Evolutionary conservation across 2,113 vertebrate genomes (phyloP).

Genomic region (Egretta garzetta): DNA sequence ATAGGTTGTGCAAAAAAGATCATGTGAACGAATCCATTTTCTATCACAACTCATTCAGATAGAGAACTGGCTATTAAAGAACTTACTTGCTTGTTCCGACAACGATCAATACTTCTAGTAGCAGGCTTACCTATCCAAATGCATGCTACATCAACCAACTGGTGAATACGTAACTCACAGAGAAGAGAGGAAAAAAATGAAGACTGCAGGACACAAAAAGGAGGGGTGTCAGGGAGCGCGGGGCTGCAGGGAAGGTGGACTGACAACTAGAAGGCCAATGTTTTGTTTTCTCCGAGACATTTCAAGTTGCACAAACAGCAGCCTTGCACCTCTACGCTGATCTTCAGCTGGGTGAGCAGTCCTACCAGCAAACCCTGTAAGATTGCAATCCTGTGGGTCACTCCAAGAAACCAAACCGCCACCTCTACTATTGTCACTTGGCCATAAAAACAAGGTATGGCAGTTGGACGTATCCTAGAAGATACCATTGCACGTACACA

Average conservation of each 20-base stretch:
- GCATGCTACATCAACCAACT: background rate
- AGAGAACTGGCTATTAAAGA: background rate
- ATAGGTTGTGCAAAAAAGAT: background rate
- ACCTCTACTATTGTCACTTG: background rate
- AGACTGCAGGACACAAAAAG: background rate
- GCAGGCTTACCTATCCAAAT: background rate
- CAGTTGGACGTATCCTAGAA: background rate
- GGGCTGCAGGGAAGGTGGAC: background rate
- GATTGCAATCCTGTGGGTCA: background rate
- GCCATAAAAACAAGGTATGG: background rate
- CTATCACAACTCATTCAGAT: background rate
- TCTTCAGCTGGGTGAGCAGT: background rate
- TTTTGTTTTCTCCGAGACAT: background rate
- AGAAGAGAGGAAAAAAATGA: background rate
- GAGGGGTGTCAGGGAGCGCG: background rate
- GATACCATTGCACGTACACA: background rate
- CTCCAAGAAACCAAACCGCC: background rate
- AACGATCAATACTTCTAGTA: background rate
- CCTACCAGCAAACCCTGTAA: background rate
- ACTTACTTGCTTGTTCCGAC: background rate
- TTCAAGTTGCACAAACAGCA: background rate
- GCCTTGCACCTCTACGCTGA: background rate
- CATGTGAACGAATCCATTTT: background rate
- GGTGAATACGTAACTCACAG: background rate
- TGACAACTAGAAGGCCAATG: background rate